Conservation (phyloP, 2,113 vertebrate genomes). For the Hassar affinis region DNA sequence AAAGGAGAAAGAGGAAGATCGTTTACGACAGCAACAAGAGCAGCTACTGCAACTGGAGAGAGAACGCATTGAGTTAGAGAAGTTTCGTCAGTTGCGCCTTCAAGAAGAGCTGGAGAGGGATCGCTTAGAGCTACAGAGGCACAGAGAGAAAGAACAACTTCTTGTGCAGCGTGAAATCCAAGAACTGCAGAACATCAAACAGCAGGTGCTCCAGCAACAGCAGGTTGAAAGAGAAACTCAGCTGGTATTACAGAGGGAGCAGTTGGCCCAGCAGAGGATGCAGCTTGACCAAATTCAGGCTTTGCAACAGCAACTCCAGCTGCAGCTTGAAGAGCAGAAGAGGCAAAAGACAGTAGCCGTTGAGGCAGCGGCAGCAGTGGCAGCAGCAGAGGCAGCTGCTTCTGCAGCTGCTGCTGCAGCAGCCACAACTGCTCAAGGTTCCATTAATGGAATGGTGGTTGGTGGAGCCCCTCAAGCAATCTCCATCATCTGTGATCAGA, state of each 20-base stretch:
- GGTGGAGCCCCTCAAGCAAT: conserved; percentile 72
- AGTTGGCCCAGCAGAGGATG: conserved; percentile 93
- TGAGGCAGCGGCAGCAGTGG: conserved; percentile 79
- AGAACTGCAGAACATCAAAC: conserved; percentile 95
- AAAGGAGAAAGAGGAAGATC: conserved; percentile 85
- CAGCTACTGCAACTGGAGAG: conserved; percentile 90
- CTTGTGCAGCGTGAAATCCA: conserved; percentile 95
- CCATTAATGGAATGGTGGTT: conserved; percentile 78
- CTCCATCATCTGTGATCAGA: conserved; percentile 77
- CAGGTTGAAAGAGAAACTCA: conserved; percentile 93
- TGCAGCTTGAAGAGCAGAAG: conserved; percentile 96
- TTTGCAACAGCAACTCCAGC: conserved; percentile 94
- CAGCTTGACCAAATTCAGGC: conserved; percentile 97
- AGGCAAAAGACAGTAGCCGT: conserved; percentile 86
- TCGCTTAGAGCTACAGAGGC: conserved; percentile 88
- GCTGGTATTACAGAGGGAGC: conserved; percentile 92
- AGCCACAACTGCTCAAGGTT: conserved; percentile 83
- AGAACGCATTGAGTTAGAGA: conserved; percentile 93
- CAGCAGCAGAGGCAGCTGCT: conserved; percentile 75
- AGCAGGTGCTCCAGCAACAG: conserved; percentile 95
- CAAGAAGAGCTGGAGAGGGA: conserved; percentile 96
- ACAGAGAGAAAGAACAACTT: conserved; percentile 94
- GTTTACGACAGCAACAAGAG: conserved; percentile 90
- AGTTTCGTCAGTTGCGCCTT: conserved; percentile 87
- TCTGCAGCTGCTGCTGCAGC: conserved; percentile 73